Evolutionary conservation across 2,113 vertebrate genomes (phyloP), one percentile per base, ranked within the genome.

Genomic region (Colossoma macropomum): DNA sequence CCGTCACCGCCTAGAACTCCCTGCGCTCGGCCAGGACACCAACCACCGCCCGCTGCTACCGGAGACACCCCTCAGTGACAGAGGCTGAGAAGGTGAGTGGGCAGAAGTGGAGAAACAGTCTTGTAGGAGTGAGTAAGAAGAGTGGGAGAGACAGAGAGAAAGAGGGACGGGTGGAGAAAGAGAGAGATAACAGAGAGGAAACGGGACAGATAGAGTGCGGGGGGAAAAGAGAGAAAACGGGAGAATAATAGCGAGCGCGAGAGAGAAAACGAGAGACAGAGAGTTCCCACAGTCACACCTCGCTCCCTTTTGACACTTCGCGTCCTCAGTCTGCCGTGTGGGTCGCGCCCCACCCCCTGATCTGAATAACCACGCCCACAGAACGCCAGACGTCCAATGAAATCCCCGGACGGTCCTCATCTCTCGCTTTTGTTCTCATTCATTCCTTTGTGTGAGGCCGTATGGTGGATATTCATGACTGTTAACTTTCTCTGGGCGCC

Each of bases 1-100:
- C 86, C 2, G 88, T 92, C 88, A 85, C 88, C 82, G 81, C 89
- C 85, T 78, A 2, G 27, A 59, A 38, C 16, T 70, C 62, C 63
- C n/a, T 30, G 80, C 70, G 52, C 76, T 54, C 8, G 60, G 32
- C n/a, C 73, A 74, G 45, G 74, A 41, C 13, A 15, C 28, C 69
- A 25, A 87, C 12, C 79, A 87, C 78, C 86, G 84, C 81, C 50
- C 82, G 75, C 78, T 66, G 41, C 52, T 54, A 30, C 50, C 72
- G n/a, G 73, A 50, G 48, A 56, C 62, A 76, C 10, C 54, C 73
- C 30, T 1, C 28, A 17, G 19, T 16, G 34, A 10, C 41, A 52
- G 16, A 34, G 7, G 19, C 15, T 2, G 30, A 60, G 56, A 32
- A 38, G 56, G 59, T 27, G n/a, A 27, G n/a, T 0, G 59, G 8